These are phyloP conservation scores for Silurus lanzhouensis DNA, from an alignment of 2,797 vertebrate genomes.

Conservation along the genomic window DNA sequence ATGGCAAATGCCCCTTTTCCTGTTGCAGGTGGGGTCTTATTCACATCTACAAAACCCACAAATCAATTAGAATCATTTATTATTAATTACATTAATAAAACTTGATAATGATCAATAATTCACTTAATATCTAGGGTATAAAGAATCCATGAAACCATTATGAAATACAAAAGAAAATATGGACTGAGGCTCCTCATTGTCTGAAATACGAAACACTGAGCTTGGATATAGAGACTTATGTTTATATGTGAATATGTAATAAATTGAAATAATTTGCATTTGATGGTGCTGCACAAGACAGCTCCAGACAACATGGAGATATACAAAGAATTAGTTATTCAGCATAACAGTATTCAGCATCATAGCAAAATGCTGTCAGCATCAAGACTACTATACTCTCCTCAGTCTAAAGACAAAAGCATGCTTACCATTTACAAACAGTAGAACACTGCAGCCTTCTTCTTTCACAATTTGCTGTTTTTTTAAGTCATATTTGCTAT, in stretches of 20 bases:
- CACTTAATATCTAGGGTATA: neutral
- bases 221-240: too few species aligned
- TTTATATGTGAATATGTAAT: neutral
- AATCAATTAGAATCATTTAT: neutral
- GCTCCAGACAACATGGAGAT: neutral
- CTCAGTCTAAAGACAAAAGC: neutral
- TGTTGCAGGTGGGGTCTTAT: neutral
- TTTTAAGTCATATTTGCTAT: fast-evolving
- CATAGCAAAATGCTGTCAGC: neutral
- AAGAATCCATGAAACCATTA: too few species aligned
- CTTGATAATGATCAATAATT: too few species aligned
- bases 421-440: slow-evolving; percentile 1
- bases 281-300: neutral
- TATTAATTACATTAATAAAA: neutral
- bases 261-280: neutral
- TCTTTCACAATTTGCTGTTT: neutral
- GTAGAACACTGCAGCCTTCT: neutral
- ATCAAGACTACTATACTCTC: neutral
- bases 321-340: neutral
- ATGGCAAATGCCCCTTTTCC: neutral
- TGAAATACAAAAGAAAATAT: neutral
- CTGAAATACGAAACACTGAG: neutral
- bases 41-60: neutral
- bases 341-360: neutral
- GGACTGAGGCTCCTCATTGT: neutral